Evolutionary conservation across 2,888 invertebrate genomes (phyloP), one percentile per base, ranked within the genome.

Genomic region (Cephus runcator): DNA sequence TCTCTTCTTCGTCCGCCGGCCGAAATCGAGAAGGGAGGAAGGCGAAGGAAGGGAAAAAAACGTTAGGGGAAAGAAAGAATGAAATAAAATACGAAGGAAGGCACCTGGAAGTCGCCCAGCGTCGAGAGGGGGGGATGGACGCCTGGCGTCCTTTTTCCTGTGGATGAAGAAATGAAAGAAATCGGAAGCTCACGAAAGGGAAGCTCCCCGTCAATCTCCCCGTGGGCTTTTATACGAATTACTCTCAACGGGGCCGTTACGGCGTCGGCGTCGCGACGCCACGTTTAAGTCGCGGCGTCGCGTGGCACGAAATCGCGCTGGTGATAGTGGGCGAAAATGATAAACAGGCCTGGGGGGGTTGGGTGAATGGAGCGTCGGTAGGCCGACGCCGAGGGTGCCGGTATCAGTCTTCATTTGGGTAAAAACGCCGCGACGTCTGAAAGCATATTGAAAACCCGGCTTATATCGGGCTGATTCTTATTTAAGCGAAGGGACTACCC

Each of bases 401-500:
- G 78, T 84, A 86, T 86, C 85, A 83, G 83, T 86, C 85, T 87
- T 87, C 86, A 85, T 86, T 86, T 84, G 75, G 75, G 79, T 75
- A 75, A 77, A 81, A 80, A 81, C 77, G 80, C 75, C 68, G 69
- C 78, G 79, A 74, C 75, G 76, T 77, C 75, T 69, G 73, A 75
- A 75, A 56, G 80, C 80, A 81, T 84, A 84, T 84, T 84, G 81
- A 81, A 85, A 84, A 82, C 75, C 56, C 76, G 75, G 78, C 79
- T 82, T 75, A 75, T 77, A 69, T 69, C 56, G 68, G 79, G 80
- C 34, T 34, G 74, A 77, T 75, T 77, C 78, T 69, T 71, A 69
- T 74, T 33, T 77, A 36, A 69, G 76, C 73, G 76, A 76, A 73
- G 36, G 74, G 74, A 75, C 69, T 73, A 34, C 69, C 35, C 34